phyloP scores from a whole-genome alignment of 2,113 vertebrate genomes.

The Pseudonaja textilis region DNA sequence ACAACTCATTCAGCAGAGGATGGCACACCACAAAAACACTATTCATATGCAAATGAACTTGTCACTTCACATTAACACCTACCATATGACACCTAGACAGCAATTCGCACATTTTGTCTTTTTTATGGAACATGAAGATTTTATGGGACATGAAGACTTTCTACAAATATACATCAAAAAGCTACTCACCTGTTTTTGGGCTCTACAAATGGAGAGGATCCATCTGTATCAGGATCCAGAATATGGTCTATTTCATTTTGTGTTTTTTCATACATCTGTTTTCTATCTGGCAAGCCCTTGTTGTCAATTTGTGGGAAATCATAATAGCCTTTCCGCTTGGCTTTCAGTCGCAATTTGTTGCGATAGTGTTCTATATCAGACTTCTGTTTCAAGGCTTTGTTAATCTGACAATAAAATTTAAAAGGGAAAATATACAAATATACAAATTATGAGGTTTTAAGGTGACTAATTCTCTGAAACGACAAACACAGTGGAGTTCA shows the following conservation, averaged over 20 bases:
- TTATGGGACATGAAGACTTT: neutral
- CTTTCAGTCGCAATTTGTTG: constrained; percentile 96
- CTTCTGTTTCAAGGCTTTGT: constrained; percentile 95
- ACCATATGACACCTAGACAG: neutral
- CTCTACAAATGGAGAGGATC: constrained; percentile 85
- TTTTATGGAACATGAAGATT: neutral
- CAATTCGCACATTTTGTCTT: neutral
- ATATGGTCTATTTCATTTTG: constrained; percentile 81
- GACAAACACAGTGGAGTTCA: neutral
- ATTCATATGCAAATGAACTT: neutral
- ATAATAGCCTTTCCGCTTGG: constrained; percentile 95
- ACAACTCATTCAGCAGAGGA: neutral
- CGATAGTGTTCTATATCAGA: constrained; percentile 98
- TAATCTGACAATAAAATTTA: constrained; percentile 76
- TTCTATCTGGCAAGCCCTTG: constrained; percentile 76
- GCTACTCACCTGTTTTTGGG: constrained; percentile 83
- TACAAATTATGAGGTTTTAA: constrained; percentile 36
- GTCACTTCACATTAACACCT: neutral
- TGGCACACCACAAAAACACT: neutral
- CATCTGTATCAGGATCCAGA: constrained; percentile 83
- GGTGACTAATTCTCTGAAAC: constrained; percentile 53
- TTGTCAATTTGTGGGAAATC: constrained; percentile 86
- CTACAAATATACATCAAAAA: neutral
- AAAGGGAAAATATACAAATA: constrained; percentile 43
- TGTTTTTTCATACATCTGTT: constrained; percentile 77